A percentile compares a stretch with the other conserved stretches of the same genome.
Conservation (phyloP, 1,140 invertebrate species). For the Calliopsis andreniformis region DNA sequence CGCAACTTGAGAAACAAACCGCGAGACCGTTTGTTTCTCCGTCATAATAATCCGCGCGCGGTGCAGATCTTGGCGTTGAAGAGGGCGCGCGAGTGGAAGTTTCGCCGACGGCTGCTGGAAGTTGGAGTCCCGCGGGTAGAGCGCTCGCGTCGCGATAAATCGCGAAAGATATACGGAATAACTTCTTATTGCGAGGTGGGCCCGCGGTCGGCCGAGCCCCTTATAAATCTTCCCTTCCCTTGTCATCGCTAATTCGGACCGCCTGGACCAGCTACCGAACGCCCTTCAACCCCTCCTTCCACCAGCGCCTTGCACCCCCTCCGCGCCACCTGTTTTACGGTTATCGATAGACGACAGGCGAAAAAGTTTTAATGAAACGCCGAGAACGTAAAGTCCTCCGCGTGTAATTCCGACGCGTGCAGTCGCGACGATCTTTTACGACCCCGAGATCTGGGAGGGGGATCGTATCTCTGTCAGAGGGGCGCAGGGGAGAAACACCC, state of each 20-base stretch:
- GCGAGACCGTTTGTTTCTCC: too few relatives aligned
- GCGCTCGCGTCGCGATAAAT: constrained; percentile 53
- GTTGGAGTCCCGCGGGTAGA: constrained; percentile 48
- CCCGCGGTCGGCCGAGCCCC: background rate
- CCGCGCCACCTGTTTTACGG: background rate
- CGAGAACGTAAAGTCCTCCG: background rate
- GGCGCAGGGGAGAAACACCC: too few relatives aligned
- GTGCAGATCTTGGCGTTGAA: too few relatives aligned
- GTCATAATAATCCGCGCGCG: too few relatives aligned
- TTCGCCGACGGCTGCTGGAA: constrained; percentile 34
- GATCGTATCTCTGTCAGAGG: too few relatives aligned
- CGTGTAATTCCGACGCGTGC: background rate
- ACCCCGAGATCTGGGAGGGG: too few relatives aligned
- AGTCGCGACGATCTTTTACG: background rate
- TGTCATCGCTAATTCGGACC: constrained; percentile 54
- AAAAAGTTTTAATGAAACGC: constrained; percentile 33
- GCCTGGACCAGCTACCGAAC: too few relatives aligned
- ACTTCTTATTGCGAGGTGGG: constrained; percentile 61
- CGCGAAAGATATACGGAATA: constrained; percentile 62
- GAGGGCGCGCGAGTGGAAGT: background rate
- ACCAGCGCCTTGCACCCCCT: background rate
- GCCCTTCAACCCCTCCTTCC: too few relatives aligned
- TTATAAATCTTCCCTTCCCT: constrained; percentile 47
- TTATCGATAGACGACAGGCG: background rate
- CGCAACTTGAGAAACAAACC: too few relatives aligned